These are phyloP conservation scores for Agrilus biguttatus DNA, from an alignment of 2,888 invertebrate species.

Conservation along the genomic window DNA sequence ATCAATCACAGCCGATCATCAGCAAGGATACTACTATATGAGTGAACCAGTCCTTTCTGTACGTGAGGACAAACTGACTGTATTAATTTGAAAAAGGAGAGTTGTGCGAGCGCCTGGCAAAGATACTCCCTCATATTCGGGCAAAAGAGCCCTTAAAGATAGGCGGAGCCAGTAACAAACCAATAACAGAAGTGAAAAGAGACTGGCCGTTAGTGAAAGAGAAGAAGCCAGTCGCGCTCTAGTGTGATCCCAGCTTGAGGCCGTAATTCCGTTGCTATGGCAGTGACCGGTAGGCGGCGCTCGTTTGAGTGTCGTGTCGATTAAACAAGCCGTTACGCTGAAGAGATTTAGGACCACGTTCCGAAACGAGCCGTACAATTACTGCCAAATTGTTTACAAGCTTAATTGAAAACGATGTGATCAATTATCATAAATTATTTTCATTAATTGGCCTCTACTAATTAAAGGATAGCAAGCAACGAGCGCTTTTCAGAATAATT, in stretches of 20 bases:
- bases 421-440: constrained; percentile 33
- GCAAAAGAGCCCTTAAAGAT: constrained; percentile 24
- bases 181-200: constrained; percentile 46
- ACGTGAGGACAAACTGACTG: constrained; percentile 29
- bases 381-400: constrained; percentile 30
- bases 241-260: constrained; percentile 7
- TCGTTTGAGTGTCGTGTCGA: constrained; percentile 5
- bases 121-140: constrained; percentile 33
- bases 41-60: constrained; percentile 20
- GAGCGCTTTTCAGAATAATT: too few relatives aligned
- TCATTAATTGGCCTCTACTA: constrained; percentile 30
- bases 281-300: constrained; percentile 7
- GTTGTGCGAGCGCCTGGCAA: constrained; percentile 22
- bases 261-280: constrained; percentile 6
- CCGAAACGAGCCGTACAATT: constrained; percentile 20
- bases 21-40: constrained; percentile 7
- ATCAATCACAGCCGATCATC: constrained; percentile 5
- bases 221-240: constrained; percentile 30
- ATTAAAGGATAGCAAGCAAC: constrained; percentile 5
- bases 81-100: constrained; percentile 28
- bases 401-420: constrained; percentile 33
- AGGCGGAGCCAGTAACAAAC: constrained; percentile 40
- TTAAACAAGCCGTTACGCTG: constrained; percentile 9
- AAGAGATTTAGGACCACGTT: constrained; percentile 11
- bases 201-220: constrained; percentile 39